phyloP scores from a whole-genome alignment of 2,888 invertebrate species.

The Rhamnusium bicolor region DNA sequence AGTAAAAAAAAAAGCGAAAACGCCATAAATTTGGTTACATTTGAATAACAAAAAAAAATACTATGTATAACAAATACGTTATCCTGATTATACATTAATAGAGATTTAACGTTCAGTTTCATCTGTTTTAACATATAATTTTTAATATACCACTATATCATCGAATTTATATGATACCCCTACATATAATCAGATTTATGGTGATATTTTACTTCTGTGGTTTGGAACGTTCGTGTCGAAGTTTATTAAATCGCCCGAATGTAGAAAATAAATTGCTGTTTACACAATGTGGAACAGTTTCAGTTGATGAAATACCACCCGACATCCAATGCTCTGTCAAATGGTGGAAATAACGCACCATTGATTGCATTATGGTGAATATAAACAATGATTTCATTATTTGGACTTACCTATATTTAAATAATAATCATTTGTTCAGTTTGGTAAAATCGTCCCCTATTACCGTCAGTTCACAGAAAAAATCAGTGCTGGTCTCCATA shows the following conservation, averaged over 20 bases:
- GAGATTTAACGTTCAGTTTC: background rate
- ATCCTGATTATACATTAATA: background rate
- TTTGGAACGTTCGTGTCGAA: conserved; percentile 17
- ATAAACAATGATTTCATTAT: conserved; percentile 13
- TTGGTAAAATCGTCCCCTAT: background rate
- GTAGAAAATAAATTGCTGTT: conserved; percentile 41
- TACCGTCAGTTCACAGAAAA: background rate
- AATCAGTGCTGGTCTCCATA: too few species aligned
- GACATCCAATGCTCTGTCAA: conserved; percentile 31
- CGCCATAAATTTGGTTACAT: too few species aligned
- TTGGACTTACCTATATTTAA: conserved; percentile 4
- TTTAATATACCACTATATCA: conserved; percentile 1
- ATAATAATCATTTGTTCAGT: background rate
- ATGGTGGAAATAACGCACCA: conserved; percentile 38
- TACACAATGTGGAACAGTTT: conserved; percentile 39
- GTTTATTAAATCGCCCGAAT: conserved; percentile 38
- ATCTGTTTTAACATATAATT: background rate
- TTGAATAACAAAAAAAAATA: background rate
- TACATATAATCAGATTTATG: conserved; percentile 24
- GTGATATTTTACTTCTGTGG: conserved; percentile 21
- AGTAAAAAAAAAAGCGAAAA: too few species aligned
- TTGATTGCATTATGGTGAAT: conserved; percentile 30
- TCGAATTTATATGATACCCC: background rate
- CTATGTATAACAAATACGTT: background rate
- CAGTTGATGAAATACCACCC: conserved; percentile 32